Base-by-base conservation (phyloP, 1,140 invertebrate species). In the Venturia canescens region DNA sequence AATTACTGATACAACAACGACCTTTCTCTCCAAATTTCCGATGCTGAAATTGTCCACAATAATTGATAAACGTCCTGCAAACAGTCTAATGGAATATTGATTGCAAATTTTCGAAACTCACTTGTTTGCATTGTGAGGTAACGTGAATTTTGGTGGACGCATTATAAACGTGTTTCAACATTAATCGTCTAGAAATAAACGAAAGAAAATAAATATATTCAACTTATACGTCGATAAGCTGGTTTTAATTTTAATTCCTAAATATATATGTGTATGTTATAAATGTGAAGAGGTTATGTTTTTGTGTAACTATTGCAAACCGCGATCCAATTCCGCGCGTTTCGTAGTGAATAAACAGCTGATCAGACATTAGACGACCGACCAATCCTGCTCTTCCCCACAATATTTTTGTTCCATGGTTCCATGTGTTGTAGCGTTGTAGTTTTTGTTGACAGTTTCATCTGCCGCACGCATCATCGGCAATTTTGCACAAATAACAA, bases 1-100 rank as follows among this genome's bases (percentile, higher is more conserved):
- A 89, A 96, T 93, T 31, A 96, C 92, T 1, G 95, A 94, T 21
- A 96, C 93, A 48, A 96, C 90, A 79, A 95, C 93, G 23, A 95
- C 92, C 89, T 93, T 94, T 66, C 87, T 87, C n/a, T 91, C 87
- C 6, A 70, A 71, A 15, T 86, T 83, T n/a, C 80, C 2, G 60
- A 90, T 87, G 66, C 88, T 90, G 63, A 77, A 86, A 86, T 70
- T 21, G 67, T 60, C 13, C 60, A 74, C 75, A 77, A 29, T 0
- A 27, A 44, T 74, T 29, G 27, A 80, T n/a, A 60, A 82, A 9
- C 16, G 1, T 26, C n/a, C 13, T 21, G 1, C 21, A 71, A 78
- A 71, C 29, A 69, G 13, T 69, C 0, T 29, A 31, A 27, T 13
- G 3, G 13, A 23, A 27, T 1, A 66, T 29, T 66, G 2, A 27